Evolutionary conservation across 53 echinoderm and acorn worm species (phyloP).

Genomic region (Antedon mediterranea): DNA sequence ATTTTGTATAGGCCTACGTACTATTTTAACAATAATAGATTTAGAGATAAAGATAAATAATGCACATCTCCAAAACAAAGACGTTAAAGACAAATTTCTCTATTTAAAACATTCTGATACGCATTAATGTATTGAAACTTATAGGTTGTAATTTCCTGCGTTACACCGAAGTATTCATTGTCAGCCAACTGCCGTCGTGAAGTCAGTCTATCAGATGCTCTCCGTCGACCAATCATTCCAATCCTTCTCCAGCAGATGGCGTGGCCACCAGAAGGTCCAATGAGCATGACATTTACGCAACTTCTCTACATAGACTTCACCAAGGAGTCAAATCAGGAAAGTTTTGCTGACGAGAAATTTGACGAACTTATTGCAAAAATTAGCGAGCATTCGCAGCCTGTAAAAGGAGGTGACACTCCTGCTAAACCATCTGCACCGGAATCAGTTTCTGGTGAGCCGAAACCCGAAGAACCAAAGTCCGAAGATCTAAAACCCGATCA

Average conservation of each 20-base stretch:
- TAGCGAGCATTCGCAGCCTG: constrained; percentile 33
- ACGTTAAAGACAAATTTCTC: too few species aligned
- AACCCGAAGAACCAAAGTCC: too few species aligned
- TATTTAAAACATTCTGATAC: too few species aligned
- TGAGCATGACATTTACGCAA: constrained; percentile 90
- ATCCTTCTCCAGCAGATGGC: constrained; percentile 57
- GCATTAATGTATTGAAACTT: too few species aligned
- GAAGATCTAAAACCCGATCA: too few species aligned
- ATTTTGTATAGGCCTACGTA: too few species aligned
- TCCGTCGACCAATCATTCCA: constrained; percentile 80
- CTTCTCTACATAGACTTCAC: constrained; percentile 89
- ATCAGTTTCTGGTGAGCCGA: too few species aligned
- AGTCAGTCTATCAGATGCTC: constrained; percentile 86
- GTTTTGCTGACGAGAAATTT: constrained; percentile 66
- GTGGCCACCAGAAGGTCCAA: constrained; percentile 91
- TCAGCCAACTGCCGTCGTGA: constrained; percentile 93
- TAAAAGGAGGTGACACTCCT: too few species aligned
- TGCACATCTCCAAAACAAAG: too few species aligned
- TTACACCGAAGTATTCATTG: constrained; percentile 80
- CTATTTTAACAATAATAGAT: too few species aligned
- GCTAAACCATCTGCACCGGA: too few species aligned
- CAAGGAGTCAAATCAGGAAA: constrained; percentile 32
- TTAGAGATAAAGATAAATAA: too few species aligned
- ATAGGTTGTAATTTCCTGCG: constrained; percentile 83
- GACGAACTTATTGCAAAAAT: constrained; percentile 59